A percentile compares a stretch with the other conserved stretches of the same genome.
phyloP scores from a whole-genome alignment of 2,797 vertebrate species.

The Myotis planiceps region DNA sequence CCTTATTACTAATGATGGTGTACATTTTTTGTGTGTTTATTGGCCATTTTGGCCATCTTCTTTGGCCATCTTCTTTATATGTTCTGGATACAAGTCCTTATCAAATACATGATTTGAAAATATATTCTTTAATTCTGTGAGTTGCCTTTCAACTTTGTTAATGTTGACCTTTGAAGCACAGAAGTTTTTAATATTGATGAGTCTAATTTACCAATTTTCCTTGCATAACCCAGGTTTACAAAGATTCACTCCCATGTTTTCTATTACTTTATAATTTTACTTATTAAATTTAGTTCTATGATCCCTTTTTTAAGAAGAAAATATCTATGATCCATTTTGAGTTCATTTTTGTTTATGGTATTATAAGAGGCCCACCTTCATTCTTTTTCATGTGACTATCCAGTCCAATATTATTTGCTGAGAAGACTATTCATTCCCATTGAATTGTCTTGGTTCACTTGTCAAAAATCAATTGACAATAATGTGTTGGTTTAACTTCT shows the following conservation, averaged over 20 bases:
- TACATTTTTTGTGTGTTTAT: neutral
- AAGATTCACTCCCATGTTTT: neutral
- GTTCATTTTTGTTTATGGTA: neutral
- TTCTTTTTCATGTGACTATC: neutral
- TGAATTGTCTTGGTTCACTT: neutral
- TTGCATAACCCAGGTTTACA: neutral
- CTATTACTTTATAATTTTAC: neutral
- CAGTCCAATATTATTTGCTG: neutral
- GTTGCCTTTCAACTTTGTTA: neutral
- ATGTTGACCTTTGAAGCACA: neutral
- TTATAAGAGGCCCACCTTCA: neutral
- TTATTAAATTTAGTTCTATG: neutral
- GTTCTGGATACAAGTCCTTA: neutral
- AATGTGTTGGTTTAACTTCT: neutral
- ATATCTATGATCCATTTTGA: neutral
- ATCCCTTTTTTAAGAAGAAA: neutral
- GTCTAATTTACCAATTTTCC: neutral
- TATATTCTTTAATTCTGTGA: neutral
- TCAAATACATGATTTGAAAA: neutral
- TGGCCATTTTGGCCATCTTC: neutral
- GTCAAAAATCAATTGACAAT: neutral
- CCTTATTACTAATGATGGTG: neutral
- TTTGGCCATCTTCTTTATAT: neutral
- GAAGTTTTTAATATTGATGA: neutral
- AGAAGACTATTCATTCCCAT: neutral